A percentile compares a stretch with the other conserved stretches of the same genome.
These are phyloP conservation scores for Verasper variegatus DNA, from an alignment of 2,113 vertebrate genomes.

Conservation along the genomic window DNA sequence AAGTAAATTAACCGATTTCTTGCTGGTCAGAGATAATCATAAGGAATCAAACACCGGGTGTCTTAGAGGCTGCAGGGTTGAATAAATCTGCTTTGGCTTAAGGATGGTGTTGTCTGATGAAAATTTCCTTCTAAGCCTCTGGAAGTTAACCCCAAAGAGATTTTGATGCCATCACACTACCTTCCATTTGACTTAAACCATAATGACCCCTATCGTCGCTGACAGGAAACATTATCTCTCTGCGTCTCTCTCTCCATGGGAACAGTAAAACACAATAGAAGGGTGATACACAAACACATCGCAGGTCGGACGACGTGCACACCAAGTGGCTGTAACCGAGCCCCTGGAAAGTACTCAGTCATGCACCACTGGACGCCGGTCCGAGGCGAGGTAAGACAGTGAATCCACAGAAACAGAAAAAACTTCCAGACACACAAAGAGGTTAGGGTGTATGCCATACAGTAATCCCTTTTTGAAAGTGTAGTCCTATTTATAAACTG, in stretches of 20 bases:
- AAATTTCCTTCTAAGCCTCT: conserved; percentile 15
- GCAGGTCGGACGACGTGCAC: conserved; percentile 39
- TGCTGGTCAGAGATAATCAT: neutral
- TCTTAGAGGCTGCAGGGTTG: neutral
- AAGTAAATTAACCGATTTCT: neutral
- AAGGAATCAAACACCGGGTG: neutral
- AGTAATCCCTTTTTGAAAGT: conserved; percentile 68
- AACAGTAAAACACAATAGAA: conserved; percentile 54
- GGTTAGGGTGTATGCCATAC: conserved; percentile 43
- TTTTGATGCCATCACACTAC: conserved; percentile 31
- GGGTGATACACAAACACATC: conserved; percentile 42
- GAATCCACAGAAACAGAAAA: conserved; percentile 31
- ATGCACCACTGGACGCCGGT: conserved; percentile 23
- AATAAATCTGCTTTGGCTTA: conserved; percentile 26
- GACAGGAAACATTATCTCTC: conserved; percentile 53
- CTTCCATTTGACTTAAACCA: conserved; percentile 19
- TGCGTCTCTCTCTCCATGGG: conserved; percentile 54
- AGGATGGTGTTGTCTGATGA: conserved; percentile 8
- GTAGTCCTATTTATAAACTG: conserved; percentile 68
- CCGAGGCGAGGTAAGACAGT: conserved; percentile 3
- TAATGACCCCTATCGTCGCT: conserved; percentile 28
- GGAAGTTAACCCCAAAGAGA: conserved; percentile 17
- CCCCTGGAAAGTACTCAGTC: conserved; percentile 46
- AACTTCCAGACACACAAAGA: conserved; percentile 43
- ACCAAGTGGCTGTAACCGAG: conserved; percentile 47